A percentile compares a stretch with the other conserved stretches of the same genome.
These are phyloP conservation scores for Campoletis raptor DNA, from an alignment of 2,888 invertebrate species.

Conservation along the genomic window DNA sequence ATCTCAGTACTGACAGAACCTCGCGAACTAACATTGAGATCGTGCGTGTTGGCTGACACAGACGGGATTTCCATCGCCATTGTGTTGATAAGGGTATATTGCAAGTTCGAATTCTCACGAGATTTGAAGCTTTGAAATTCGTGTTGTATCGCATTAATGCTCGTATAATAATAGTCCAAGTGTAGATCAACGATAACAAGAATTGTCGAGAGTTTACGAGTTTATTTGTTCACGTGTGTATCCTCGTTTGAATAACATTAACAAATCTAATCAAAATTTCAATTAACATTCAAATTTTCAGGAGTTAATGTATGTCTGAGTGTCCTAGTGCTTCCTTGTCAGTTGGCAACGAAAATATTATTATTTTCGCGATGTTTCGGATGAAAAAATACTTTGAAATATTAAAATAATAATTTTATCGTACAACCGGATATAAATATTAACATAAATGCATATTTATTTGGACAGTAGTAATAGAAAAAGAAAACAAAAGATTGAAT, in stretches of 20 bases:
- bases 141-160: conserved; percentile 22
- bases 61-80: conserved; percentile 51
- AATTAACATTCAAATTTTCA: neutral
- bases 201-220: conserved; percentile 17
- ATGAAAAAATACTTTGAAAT: neutral
- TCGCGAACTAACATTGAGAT: conserved; percentile 39
- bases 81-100: conserved; percentile 51
- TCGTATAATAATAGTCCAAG: conserved; percentile 12
- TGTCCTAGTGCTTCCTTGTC: neutral
- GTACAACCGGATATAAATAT: neutral
- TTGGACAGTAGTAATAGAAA: neutral
- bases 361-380: neutral
- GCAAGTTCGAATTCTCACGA: conserved; percentile 49
- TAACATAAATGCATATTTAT: neutral
- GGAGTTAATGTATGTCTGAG: neutral
- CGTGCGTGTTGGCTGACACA: conserved; percentile 59
- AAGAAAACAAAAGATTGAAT: neutral
- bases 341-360: neutral
- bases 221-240: conserved; percentile 1
- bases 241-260: neutral
- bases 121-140: conserved; percentile 43
- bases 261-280: neutral
- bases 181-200: neutral
- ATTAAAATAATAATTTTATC: neutral
- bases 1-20: conserved; percentile 42